Base-by-base conservation (phyloP, 2,797 vertebrate genomes). In the Babyrousa celebensis region DNA sequence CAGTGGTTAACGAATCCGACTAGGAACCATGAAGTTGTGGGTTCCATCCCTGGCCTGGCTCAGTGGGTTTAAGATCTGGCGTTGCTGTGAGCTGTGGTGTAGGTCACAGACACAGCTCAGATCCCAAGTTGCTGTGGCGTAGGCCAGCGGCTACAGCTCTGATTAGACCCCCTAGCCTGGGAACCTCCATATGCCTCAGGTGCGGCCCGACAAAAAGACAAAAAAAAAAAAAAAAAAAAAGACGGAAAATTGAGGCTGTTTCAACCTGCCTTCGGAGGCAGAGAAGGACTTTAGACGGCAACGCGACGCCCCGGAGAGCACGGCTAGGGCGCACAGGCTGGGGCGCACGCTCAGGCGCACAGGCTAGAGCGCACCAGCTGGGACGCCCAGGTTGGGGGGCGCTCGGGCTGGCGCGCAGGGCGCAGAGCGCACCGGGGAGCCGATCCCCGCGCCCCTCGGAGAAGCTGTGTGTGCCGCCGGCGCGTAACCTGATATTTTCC, bases 401-500 rank as follows among this genome's bases (percentile, higher is more conserved):
- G 36, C 43, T 6, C 60, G 7, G 32, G 25, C 77, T n/a, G 29
- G 70, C 20, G 86, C 36, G 60, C 36, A 17, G 14, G 16, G 16
- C 2, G 10, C 7, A 0, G 54, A 27, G 11, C 1, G 85, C 56
- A 1, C 71, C 15, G 12, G 27, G 40, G 15, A 6, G 62, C 63
- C 3, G 16, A 17, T 12, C 43, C 8, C 23, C 74, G 72, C 27
- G n/a, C 63, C 25, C 58, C 70, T 78, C 36, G 96, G 97, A 95
- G 98, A 97, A 98, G 98, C 98, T 98, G 98, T 0, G 98, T 91
- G 97, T 96, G 98, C 99, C 97, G 98, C 99, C 5, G 98, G 97
- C 98, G 98, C 97, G 98, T 97, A 99, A 99, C 98, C 98, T 97
- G 98, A 98, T 99, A 98, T 99, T 99, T 99, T 98, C 98, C 99